Evolutionary conservation across 1,140 invertebrate genomes (phyloP).

Genomic region (Neodiprion lecontei): DNA sequence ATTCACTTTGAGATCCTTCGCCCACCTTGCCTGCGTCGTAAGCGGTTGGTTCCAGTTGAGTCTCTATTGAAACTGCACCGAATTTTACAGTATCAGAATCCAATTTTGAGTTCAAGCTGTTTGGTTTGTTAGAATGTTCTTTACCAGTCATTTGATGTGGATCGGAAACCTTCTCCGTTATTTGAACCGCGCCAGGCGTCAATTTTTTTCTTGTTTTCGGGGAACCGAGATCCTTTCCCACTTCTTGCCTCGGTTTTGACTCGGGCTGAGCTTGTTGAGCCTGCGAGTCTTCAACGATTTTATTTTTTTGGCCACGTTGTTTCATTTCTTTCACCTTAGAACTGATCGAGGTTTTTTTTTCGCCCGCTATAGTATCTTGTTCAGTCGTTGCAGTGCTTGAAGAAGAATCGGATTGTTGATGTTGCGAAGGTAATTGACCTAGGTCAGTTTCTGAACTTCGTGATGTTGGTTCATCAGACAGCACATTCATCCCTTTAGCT

Average conservation of each 20-base stretch:
- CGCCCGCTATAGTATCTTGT: not conserved
- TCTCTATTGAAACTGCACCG: not conserved
- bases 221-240: not conserved
- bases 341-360: not conserved
- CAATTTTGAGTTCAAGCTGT: not conserved
- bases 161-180: slow-evolving; percentile 31
- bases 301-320: not conserved
- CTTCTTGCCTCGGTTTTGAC: not conserved
- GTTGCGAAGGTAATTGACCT: not conserved
- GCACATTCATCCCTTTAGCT: not conserved
- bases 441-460: not conserved
- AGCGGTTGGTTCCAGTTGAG: not conserved
- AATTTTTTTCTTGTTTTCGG: not conserved
- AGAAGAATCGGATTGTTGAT: not conserved
- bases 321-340: not conserved
- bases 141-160: slow-evolving; percentile 33
- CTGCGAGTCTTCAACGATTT: not conserved
- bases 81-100: not conserved
- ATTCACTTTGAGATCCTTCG: too few relatives aligned
- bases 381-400: not conserved
- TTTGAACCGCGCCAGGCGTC: slow-evolving; percentile 37
- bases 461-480: not conserved
- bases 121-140: slow-evolving; percentile 35
- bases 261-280: not conserved
- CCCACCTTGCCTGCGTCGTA: too few relatives aligned